Evolutionary conservation across 2,797 vertebrate species (phyloP).

Genomic region (Taeniopygia guttata): DNA sequence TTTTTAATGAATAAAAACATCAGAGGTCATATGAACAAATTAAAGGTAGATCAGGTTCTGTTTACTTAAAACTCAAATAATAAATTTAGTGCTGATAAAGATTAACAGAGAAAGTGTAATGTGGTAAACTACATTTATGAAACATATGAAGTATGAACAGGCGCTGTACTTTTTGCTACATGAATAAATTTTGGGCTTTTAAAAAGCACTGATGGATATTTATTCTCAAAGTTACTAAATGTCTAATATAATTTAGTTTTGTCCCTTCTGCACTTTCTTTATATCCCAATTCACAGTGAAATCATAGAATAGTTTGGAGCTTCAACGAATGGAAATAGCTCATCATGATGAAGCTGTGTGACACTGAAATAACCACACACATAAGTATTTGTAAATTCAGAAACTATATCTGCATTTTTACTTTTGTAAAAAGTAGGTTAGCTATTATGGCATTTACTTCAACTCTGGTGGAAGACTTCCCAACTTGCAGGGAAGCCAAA

Average conservation of each 20-base stretch:
- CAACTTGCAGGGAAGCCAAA: not conserved
- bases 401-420: not conserved
- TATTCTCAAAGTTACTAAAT: not conserved
- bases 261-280: not conserved
- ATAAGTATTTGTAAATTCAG: not conserved
- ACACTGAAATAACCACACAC: not conserved
- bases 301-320: not conserved
- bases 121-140: not conserved
- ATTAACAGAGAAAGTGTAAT: not conserved
- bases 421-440: not conserved
- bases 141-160: not conserved
- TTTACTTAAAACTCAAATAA: not conserved
- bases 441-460: not conserved
- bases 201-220: not conserved
- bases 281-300: not conserved
- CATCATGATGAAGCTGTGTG: not conserved
- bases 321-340: not conserved
- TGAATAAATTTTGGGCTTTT: not conserved
- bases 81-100: not conserved
- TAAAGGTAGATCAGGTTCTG: not conserved
- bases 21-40: not conserved
- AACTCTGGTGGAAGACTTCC: not conserved
- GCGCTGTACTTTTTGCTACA: not conserved
- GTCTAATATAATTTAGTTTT: not conserved
- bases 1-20: not conserved